A percentile compares a stretch with the other conserved stretches of the same genome.
These are phyloP conservation scores for Gymnodraco acuticeps DNA, from an alignment of 2,797 vertebrate genomes.

Conservation along the genomic window DNA sequence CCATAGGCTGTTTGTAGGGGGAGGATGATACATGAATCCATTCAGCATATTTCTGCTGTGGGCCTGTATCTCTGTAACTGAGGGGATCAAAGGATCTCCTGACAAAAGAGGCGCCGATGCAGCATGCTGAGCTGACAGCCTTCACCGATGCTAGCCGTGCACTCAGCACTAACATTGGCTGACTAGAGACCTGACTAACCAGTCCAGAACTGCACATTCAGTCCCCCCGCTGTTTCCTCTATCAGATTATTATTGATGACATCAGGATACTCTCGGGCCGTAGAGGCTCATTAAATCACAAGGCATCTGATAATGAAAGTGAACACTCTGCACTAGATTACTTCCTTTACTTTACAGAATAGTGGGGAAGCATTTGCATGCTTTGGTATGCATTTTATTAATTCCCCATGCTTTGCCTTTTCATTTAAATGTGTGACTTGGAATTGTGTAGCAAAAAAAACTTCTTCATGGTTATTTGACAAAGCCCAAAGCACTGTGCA, in stretches of 20 bases:
- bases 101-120: constrained; percentile 78
- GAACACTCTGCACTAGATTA: constrained; percentile 56
- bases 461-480: constrained; percentile 35
- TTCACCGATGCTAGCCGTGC: constrained; percentile 65
- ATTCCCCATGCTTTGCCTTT: constrained; percentile 53
- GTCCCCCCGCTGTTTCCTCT: constrained; percentile 45
- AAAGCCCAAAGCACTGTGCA: constrained; percentile 54
- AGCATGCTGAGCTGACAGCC: constrained; percentile 78
- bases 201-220: constrained; percentile 67
- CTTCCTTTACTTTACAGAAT: constrained; percentile 50
- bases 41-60: constrained; percentile 78
- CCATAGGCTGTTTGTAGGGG: constrained; percentile 65
- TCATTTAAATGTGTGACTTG: constrained; percentile 60
- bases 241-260: constrained; percentile 77
- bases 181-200: constrained; percentile 73
- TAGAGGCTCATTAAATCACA: constrained; percentile 73
- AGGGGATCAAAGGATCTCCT: constrained; percentile 76
- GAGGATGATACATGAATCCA: constrained; percentile 76
- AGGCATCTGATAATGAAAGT: constrained; percentile 64
- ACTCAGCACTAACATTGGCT: constrained; percentile 75
- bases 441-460: constrained; percentile 59
- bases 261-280: constrained; percentile 55
- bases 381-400: constrained; percentile 51
- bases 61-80: constrained; percentile 71
- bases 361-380: constrained; percentile 49